phyloP scores from a whole-genome alignment of 1,140 invertebrate species.

The Dufourea novaeangliae region DNA sequence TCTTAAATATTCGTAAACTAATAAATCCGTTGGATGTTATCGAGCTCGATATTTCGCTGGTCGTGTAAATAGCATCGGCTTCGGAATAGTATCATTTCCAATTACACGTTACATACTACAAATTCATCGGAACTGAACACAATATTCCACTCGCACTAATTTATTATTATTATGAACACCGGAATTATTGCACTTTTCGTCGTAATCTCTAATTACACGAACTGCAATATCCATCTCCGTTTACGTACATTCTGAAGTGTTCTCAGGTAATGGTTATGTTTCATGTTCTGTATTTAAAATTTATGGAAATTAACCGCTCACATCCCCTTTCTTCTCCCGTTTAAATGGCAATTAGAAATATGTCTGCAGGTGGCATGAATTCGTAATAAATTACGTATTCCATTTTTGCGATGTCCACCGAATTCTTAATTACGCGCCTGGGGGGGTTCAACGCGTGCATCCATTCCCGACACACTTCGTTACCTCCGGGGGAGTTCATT shows the following conservation, averaged over 20 bases:
- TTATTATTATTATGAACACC: too few species aligned
- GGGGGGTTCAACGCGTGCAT: background rate
- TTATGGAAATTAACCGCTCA: background rate
- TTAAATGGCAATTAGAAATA: too few species aligned
- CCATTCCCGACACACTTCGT: slow-evolving; percentile 27
- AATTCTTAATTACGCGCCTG: slow-evolving; percentile 15
- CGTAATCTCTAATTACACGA: background rate
- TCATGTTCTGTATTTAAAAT: background rate
- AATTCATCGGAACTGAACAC: too few species aligned
- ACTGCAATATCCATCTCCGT: background rate
- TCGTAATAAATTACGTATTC: background rate
- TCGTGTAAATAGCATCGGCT: too few species aligned
- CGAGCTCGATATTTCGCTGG: too few species aligned
- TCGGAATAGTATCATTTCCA: too few species aligned
- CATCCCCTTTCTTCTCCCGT: background rate
- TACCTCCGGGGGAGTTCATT: slow-evolving; percentile 15
- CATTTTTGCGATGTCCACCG: background rate
- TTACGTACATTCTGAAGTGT: background rate
- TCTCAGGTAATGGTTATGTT: background rate
- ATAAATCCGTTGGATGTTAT: too few species aligned
- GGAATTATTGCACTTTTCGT: too few species aligned
- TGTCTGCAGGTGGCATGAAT: background rate
- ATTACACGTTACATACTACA: too few species aligned
- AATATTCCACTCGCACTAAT: too few species aligned
- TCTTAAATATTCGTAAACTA: background rate